Evolutionary conservation across 37 sponge, comb jelly and placozoan genomes (phyloP).

Genomic region (Bolinopsis microptera): DNA sequence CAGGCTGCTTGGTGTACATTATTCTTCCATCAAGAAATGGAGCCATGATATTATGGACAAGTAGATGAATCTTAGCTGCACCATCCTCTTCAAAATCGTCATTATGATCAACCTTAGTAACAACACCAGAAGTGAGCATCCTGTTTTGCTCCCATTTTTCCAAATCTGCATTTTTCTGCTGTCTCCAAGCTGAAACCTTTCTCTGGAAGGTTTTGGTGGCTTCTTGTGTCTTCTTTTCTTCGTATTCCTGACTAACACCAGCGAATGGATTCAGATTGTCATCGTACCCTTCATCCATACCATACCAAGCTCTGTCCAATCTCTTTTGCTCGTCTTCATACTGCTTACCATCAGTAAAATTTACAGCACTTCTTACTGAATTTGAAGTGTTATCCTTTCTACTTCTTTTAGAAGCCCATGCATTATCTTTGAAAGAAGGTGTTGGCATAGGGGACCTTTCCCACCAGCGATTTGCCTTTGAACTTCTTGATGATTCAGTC

Average conservation of each 20-base stretch:
- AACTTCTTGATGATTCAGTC: constrained; percentile 25
- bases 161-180: constrained; percentile 95
- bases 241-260: constrained; percentile 88
- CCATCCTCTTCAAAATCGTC: constrained; percentile 93
- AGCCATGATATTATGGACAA: constrained; percentile 97
- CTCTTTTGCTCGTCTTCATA: constrained; percentile 67
- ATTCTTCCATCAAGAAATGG: constrained; percentile 98
- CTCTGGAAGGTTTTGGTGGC: constrained; percentile 80
- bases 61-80: constrained; percentile 88
- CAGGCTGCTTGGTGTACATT: constrained; percentile 95
- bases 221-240: constrained; percentile 92
- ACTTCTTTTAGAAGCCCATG: constrained; percentile 87
- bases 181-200: constrained; percentile 92
- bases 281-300: constrained; percentile 88
- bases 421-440: constrained; percentile 87
- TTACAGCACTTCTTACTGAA: neutral
- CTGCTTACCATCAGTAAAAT: constrained; percentile 10
- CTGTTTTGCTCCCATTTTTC: constrained; percentile 97
- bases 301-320: constrained; percentile 98
- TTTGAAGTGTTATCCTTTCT: constrained; percentile 47
- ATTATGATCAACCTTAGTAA: constrained; percentile 74
- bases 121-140: constrained; percentile 93
- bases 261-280: constrained; percentile 90
- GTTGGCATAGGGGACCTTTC: constrained; percentile 91
- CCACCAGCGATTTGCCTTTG: constrained; percentile 22